Percentiles rank a stretch among this genome's conserved stretches.
phyloP scores from a whole-genome alignment of 2,113 vertebrate species.

The Macquaria ambigua region DNA sequence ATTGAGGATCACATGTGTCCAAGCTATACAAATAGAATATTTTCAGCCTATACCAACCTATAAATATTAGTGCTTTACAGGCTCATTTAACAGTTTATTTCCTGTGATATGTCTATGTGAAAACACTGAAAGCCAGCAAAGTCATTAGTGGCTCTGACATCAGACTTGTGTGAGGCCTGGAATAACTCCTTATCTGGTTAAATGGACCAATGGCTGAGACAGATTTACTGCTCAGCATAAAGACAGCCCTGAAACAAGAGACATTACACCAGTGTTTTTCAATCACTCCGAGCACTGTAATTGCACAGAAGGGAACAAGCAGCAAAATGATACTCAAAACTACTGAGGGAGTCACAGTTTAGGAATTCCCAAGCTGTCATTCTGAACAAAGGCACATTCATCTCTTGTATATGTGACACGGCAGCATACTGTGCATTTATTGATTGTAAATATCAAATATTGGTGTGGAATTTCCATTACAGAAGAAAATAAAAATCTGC shows the following conservation, averaged over 20 bases:
- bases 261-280: constrained; percentile 76
- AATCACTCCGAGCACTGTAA: constrained; percentile 69
- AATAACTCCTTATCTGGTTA: constrained; percentile 79
- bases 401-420: constrained; percentile 31
- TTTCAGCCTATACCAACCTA: constrained; percentile 48
- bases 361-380: constrained; percentile 62
- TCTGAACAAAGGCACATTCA: constrained; percentile 65
- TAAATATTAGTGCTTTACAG: constrained; percentile 54
- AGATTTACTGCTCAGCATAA: constrained; percentile 79
- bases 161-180: constrained; percentile 65
- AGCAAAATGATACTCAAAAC: constrained; percentile 70
- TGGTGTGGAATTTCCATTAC: constrained; percentile 39
- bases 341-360: constrained; percentile 63
- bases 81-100: constrained; percentile 61
- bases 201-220: constrained; percentile 67
- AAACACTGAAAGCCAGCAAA: constrained; percentile 66
- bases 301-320: constrained; percentile 72
- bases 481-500: constrained; percentile 39
- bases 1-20: constrained; percentile 37
- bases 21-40: constrained; percentile 49
- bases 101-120: constrained; percentile 55
- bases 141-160: constrained; percentile 72
- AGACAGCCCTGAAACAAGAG: constrained; percentile 76
- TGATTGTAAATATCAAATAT: constrained; percentile 66
- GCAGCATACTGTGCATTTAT: constrained; percentile 41